Conservation (phyloP, 1,140 invertebrate genomes). For the Papilio machaon region DNA sequence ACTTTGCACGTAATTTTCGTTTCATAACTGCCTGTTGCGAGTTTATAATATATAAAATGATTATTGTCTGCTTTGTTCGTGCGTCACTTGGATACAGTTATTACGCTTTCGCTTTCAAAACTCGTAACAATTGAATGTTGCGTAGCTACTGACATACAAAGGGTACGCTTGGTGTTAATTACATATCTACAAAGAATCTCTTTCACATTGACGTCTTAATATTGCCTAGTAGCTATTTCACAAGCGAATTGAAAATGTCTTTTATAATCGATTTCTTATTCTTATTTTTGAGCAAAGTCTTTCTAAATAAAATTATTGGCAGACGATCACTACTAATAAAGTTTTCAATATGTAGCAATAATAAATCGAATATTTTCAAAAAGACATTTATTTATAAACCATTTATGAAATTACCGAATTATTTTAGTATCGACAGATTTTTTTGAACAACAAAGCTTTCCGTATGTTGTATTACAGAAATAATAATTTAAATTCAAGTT, state of each 20-base stretch:
- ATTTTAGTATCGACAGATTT: constrained; percentile 3
- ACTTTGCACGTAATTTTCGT: constrained; percentile 49
- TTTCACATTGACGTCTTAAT: constrained; percentile 22
- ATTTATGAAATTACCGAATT: not conserved
- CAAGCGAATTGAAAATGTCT: not conserved
- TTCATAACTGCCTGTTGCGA: constrained; percentile 51
- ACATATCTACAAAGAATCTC: constrained; percentile 1
- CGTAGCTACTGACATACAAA: constrained; percentile 29
- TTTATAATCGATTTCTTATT: not conserved
- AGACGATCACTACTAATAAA: not conserved
- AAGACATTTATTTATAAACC: not conserved
- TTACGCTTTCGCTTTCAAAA: constrained; percentile 35
- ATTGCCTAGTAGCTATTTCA: constrained; percentile 13
- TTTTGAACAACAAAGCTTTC: constrained; percentile 34
- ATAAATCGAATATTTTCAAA: not conserved
- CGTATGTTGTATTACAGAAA: constrained; percentile 40
- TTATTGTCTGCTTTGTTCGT: constrained; percentile 21
- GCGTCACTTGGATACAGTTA: constrained; percentile 27
- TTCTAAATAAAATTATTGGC: not conserved
- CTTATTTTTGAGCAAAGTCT: not conserved
- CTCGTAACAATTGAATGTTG: constrained; percentile 26
- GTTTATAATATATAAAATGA: constrained; percentile 46
- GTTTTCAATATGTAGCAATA: not conserved
- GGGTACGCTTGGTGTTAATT: constrained; percentile 14
- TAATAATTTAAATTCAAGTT: constrained; percentile 52